These are phyloP conservation scores for Drosophila rubida DNA, from an alignment of 2,888 invertebrate species.

Conservation along the genomic window DNA sequence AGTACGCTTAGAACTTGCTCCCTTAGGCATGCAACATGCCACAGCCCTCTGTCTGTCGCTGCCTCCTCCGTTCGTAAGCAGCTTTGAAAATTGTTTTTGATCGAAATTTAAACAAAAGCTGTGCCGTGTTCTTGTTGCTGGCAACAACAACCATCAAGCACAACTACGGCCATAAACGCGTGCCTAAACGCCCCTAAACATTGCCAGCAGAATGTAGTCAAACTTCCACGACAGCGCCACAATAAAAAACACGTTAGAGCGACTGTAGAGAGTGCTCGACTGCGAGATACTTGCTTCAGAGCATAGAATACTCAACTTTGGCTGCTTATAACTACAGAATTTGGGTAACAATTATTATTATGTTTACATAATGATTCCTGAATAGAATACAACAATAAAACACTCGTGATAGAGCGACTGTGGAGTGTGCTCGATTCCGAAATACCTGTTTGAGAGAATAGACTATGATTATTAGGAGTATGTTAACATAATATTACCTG, in stretches of 20 bases:
- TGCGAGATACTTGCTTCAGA: too few species aligned
- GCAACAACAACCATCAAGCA: conserved; percentile 35
- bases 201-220: conserved; percentile 24
- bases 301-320: too few species aligned
- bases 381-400: too few species aligned
- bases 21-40: conserved; percentile 44
- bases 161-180: conserved; percentile 10
- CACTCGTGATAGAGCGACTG: too few species aligned
- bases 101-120: conserved; percentile 74
- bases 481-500: too few species aligned
- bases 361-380: too few species aligned
- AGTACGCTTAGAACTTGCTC: conserved; percentile 42
- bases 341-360: too few species aligned
- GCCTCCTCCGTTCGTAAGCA: conserved; percentile 38
- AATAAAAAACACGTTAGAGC: conserved; percentile 7
- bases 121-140: conserved; percentile 36
- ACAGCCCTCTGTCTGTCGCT: neutral
- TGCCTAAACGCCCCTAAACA: conserved; percentile 38
- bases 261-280: too few species aligned
- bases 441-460: too few species aligned
- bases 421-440: too few species aligned
- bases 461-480: too few species aligned
- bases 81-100: conserved; percentile 73
- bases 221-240: conserved; percentile 21
- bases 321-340: too few species aligned